phyloP scores from a whole-genome alignment of 1,140 invertebrate species.

The Heterodera schachtii region DNA sequence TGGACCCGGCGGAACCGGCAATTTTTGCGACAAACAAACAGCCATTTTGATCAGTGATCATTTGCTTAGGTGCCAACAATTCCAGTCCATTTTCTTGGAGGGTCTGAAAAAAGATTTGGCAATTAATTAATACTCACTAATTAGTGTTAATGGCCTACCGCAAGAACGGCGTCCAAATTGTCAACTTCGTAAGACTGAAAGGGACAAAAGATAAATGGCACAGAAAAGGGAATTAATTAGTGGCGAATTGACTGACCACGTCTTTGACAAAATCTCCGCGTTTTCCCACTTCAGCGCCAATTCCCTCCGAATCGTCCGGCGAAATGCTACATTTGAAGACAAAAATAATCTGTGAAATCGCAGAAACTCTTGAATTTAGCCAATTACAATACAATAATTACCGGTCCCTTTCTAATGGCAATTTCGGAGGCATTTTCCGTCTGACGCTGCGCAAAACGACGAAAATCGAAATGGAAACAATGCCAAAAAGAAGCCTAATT shows the following conservation, averaged over 20 bases:
- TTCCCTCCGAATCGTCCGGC: constrained; percentile 79
- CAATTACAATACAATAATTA: constrained; percentile 71
- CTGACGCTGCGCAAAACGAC: constrained; percentile 86
- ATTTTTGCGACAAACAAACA: constrained; percentile 81
- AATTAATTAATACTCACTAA: constrained; percentile 12
- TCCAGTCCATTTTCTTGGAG: constrained; percentile 75
- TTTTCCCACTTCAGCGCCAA: constrained; percentile 74
- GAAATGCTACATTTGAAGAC: constrained; percentile 86
- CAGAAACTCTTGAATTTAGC: constrained; percentile 15
- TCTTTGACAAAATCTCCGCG: constrained; percentile 97
- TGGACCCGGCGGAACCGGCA: constrained; percentile 81
- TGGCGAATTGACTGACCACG: constrained; percentile 67
- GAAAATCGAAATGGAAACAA: constrained; percentile 84
- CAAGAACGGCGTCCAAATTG: constrained; percentile 82
- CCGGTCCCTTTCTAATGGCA: constrained; percentile 87
- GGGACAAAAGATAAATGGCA: not conserved
- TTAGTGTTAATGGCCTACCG: constrained; percentile 67
- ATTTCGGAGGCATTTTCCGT: constrained; percentile 83
- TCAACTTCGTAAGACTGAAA: constrained; percentile 82
- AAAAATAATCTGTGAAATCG: constrained; percentile 77
- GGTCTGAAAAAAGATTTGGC: constrained; percentile 33
- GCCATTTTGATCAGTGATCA: constrained; percentile 82
- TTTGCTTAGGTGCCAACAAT: constrained; percentile 82
- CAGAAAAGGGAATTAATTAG: not conserved
- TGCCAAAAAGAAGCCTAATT: constrained; percentile 90